These are phyloP conservation scores for Bovichtus variegatus DNA, from an alignment of 2,797 vertebrate genomes.

Conservation along the genomic window DNA sequence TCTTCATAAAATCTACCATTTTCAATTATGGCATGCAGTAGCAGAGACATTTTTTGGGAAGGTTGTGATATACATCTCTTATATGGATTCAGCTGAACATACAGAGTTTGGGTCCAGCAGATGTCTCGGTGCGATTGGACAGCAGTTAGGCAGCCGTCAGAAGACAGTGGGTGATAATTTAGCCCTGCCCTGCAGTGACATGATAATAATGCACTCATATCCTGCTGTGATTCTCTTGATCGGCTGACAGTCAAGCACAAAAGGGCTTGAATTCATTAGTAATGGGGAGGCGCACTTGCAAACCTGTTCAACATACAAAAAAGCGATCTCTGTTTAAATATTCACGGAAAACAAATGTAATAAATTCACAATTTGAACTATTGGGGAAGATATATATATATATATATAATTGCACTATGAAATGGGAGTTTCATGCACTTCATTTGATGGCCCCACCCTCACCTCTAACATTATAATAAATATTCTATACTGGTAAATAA, in stretches of 20 bases:
- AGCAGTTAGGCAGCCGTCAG: conserved; percentile 76
- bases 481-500: conserved; percentile 72
- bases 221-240: conserved; percentile 83
- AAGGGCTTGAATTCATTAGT: conserved; percentile 80
- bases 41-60: conserved; percentile 1
- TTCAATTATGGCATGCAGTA: conserved; percentile 1
- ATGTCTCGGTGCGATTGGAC: conserved; percentile 76
- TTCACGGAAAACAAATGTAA: conserved; percentile 32
- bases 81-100: conserved; percentile 58
- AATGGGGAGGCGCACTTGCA: conserved; percentile 46
- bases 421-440: conserved; percentile 26
- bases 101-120: conserved; percentile 60
- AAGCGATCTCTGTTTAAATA: conserved; percentile 24
- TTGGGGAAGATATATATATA: neutral
- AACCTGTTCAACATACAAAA: conserved; percentile 58
- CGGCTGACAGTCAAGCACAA: conserved; percentile 79
- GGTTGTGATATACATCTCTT: conserved; percentile 38
- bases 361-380: conserved; percentile 44
- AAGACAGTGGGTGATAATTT: conserved; percentile 74
- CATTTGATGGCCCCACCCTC: conserved; percentile 31
- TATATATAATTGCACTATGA: conserved; percentile 17
- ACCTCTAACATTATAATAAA: conserved; percentile 63
- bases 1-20: conserved; percentile 15
- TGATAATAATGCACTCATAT: conserved; percentile 79
- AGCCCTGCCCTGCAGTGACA: conserved; percentile 73